Evolutionary conservation across 53 echinoderm and acorn worm species (phyloP), one percentile per base, ranked within the genome.

Genomic region (Henricia sp.): DNA sequence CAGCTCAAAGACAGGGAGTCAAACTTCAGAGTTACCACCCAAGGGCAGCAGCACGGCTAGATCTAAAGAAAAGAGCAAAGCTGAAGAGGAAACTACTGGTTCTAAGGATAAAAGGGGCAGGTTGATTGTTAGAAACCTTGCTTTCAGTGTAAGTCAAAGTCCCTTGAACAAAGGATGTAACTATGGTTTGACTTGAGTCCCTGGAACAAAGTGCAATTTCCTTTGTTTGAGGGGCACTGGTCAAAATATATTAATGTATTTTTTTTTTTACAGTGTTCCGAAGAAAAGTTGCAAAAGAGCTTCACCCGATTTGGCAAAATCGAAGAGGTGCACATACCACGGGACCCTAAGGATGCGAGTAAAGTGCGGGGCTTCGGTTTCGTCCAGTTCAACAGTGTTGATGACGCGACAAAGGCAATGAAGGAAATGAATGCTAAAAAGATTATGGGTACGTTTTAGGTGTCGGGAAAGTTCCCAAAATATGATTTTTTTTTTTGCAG

Each of bases 371-470:
- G 95, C 17, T 95, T 87, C 68, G 95, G 92, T 3, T 95, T 95
- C 63, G 92, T 95, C 1, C 95, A 95, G 85, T 95, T 92, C 67
- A 68, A 66, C 19, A 34, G 25, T 2, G 66, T 87, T 13, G 60
- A 58, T 0, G 50, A 38, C 37, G 95, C 95, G 4, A 74, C 84
- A 1, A 84, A 87, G 23, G 95, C 95, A 44, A 53, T 92, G 32
- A 82, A 92, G 37, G 75, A 87, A 23, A 89, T 95, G 82, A 95
- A 95, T 23, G 87, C 84, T 27, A 86, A 87, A 43, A 57, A 95
- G 71, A 86, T 94, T 10, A 84, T 89, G 84, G 90, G 95, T 95
- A 65, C 89, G 84, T n/a, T n/a, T n/a, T n/a, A n/a, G n/a, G n/a
- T n/a, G n/a, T n/a, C n/a, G n/a, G n/a, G n/a, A n/a, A n/a, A n/a